A percentile compares a stretch with the other conserved stretches of the same genome.
phyloP scores from a whole-genome alignment of 37 sponge, comb jelly and placozoan genomes.

The Spongia lamella region DNA sequence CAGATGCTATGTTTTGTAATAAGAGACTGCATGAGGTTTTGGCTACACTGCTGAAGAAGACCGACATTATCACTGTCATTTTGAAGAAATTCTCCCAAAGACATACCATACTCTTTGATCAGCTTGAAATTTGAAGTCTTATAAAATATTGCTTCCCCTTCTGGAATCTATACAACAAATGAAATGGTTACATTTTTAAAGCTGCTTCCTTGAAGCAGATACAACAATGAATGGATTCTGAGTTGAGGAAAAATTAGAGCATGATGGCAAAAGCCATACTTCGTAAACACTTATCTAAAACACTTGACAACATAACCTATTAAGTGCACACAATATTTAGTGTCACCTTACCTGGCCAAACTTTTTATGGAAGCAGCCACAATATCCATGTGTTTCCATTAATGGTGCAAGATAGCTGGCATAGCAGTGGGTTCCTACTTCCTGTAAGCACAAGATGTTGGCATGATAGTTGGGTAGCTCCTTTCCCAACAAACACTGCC shows the following conservation, averaged over 20 bases:
- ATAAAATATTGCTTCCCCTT: conserved; percentile 80
- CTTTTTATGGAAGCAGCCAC: conserved; percentile 54
- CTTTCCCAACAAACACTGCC: conserved; percentile 62
- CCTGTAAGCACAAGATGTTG: conserved; percentile 87
- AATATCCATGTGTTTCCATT: conserved; percentile 64
- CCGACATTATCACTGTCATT: conserved; percentile 23
- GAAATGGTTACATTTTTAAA: no score
- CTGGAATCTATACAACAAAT: conserved; percentile 48
- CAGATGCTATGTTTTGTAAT: conserved; percentile 48
- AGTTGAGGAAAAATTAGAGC: not conserved
- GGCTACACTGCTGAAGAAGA: conserved; percentile 3
- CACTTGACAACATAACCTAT: not conserved
- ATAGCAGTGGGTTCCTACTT: conserved; percentile 56
- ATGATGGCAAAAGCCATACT: not conserved
- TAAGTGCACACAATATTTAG: conserved; percentile 10
- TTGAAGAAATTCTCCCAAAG: conserved; percentile 51
- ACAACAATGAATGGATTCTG: not conserved
- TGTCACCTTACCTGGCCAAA: conserved; percentile 68
- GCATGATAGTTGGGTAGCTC: conserved; percentile 82
- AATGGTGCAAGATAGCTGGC: conserved; percentile 56
- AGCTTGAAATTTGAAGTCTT: conserved; percentile 45
- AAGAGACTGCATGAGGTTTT: conserved; percentile 26
- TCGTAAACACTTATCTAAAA: conserved; percentile 2
- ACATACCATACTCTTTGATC: conserved; percentile 15
- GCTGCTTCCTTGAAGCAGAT: not conserved